phyloP scores from a whole-genome alignment of 2,888 invertebrate genomes.

The Thyatira batis region DNA sequence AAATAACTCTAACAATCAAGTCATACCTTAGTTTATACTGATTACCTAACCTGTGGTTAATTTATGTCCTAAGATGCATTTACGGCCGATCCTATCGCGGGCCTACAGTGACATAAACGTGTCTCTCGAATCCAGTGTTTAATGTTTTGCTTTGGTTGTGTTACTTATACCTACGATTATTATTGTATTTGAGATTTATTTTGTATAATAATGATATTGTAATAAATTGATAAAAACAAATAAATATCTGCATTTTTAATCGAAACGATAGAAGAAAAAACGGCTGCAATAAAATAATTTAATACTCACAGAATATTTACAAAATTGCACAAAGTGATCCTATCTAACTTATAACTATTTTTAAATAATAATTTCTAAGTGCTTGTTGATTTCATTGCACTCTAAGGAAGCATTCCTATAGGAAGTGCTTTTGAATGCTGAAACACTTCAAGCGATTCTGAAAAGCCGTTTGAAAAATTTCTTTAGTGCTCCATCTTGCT shows the following conservation, averaged over 20 bases:
- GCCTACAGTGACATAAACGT: constrained; percentile 60
- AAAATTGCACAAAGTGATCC: constrained; percentile 78
- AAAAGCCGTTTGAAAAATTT: constrained; percentile 51
- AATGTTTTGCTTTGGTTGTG: constrained; percentile 82
- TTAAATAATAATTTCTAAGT: constrained; percentile 13
- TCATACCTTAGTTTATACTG: constrained; percentile 56
- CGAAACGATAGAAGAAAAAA: neutral
- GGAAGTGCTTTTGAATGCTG: constrained; percentile 48
- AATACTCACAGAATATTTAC: constrained; percentile 60
- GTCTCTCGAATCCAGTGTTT: constrained; percentile 76
- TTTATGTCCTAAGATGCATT: constrained; percentile 65
- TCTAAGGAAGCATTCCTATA: constrained; percentile 49
- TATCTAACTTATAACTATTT: constrained; percentile 37
- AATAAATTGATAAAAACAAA: constrained; percentile 78
- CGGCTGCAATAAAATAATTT: constrained; percentile 18
- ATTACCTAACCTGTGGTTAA: constrained; percentile 48
- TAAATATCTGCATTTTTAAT: constrained; percentile 15
- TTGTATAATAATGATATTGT: constrained; percentile 77
- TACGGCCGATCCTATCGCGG: constrained; percentile 54
- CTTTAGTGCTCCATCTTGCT: constrained; percentile 16
- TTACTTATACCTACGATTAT: constrained; percentile 78
- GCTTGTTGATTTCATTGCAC: constrained; percentile 26
- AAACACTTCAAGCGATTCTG: constrained; percentile 37
- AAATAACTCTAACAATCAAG: constrained; percentile 53
- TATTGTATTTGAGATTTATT: constrained; percentile 81